These are phyloP conservation scores for Argopecten irradians DNA, from an alignment of 1,140 invertebrate species.

Conservation along the genomic window DNA sequence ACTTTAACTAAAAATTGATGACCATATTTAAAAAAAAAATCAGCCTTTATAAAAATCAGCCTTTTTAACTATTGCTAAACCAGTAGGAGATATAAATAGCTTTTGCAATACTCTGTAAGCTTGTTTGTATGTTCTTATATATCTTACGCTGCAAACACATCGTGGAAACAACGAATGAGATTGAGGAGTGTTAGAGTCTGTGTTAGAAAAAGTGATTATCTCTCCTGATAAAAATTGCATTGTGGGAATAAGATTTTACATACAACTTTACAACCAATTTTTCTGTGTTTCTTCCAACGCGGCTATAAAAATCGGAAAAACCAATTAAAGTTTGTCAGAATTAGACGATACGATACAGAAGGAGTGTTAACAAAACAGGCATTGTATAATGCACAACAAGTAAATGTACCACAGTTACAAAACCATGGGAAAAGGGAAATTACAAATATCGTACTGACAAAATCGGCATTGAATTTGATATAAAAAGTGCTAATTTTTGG, in stretches of 20 bases:
- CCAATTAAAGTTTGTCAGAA: neutral
- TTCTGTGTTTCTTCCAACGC: neutral
- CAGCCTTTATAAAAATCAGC: too few relatives aligned
- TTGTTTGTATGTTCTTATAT: too few relatives aligned
- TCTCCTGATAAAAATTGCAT: neutral
- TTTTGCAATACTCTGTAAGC: too few relatives aligned
- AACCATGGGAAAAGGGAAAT: neutral
- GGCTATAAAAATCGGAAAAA: neutral
- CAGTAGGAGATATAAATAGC: too few relatives aligned
- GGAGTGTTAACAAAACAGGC: neutral
- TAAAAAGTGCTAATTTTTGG: too few relatives aligned
- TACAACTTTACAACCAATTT: neutral
- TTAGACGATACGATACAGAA: neutral
- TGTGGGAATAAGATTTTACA: neutral
- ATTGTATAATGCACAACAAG: neutral
- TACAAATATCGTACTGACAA: neutral
- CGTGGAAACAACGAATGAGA: neutral
- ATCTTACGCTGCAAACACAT: too few relatives aligned
- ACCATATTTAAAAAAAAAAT: too few relatives aligned
- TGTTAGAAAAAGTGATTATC: neutral
- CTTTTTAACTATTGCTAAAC: too few relatives aligned
- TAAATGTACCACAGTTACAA: neutral
- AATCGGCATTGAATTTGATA: too few relatives aligned
- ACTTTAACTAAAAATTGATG: too few relatives aligned
- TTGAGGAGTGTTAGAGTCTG: neutral